Conservation (phyloP, 2,113 vertebrate species). For the Pristiophorus japonicus region DNA sequence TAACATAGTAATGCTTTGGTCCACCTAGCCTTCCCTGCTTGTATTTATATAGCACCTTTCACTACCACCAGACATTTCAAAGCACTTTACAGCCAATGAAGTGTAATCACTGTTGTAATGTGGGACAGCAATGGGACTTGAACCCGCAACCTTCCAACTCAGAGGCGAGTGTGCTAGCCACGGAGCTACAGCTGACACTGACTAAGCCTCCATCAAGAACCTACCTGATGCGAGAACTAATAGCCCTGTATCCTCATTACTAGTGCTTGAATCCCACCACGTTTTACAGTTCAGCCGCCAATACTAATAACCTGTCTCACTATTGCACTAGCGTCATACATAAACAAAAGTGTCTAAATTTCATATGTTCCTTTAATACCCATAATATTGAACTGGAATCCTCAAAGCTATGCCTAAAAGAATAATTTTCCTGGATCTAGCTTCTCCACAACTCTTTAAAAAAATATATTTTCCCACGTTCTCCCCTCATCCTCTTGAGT, state of each 20-base stretch:
- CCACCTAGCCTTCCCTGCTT: not conserved
- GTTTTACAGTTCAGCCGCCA: not conserved
- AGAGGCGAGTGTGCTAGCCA: no score
- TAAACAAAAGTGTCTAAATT: not conserved
- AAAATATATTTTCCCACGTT: not conserved
- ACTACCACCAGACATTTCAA: no score
- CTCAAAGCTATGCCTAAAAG: not conserved
- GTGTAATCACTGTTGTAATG: no score
- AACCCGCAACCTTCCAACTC: no score
- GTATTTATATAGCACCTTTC: no score
- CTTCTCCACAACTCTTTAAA: not conserved
- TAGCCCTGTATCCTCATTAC: not conserved
- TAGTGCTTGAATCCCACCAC: not conserved
- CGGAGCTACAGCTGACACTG: no score
- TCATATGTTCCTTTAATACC: no score
- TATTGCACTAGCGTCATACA: not conserved
- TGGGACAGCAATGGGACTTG: no score
- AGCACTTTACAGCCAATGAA: no score
- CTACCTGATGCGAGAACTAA: not conserved
- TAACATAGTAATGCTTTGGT: not conserved
- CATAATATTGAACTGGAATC: not conserved
- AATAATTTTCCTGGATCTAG: not conserved
- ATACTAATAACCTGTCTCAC: not conserved
- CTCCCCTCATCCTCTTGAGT: not conserved
- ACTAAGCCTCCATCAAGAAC: not conserved